These are phyloP conservation scores for Latheticus oryzae DNA, from an alignment of 2,888 invertebrate genomes.

Conservation along the genomic window DNA sequence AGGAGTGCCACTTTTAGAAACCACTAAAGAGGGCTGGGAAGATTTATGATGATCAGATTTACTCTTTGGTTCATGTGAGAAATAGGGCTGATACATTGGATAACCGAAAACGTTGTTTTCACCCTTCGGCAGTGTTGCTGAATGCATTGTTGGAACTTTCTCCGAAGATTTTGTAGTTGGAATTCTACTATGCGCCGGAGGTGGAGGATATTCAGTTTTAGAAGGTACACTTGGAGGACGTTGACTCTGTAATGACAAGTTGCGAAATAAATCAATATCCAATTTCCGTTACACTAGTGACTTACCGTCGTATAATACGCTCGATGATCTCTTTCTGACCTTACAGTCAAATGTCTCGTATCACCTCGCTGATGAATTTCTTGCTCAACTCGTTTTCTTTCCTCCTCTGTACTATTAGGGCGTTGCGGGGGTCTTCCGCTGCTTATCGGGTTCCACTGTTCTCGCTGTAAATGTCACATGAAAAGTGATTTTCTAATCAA, in stretches of 20 bases:
- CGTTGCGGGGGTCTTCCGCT: slow-evolving; percentile 68
- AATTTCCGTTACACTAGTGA: slow-evolving; percentile 9
- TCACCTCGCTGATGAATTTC: slow-evolving; percentile 62
- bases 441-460: slow-evolving; percentile 71
- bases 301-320: slow-evolving; percentile 56
- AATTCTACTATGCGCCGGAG: slow-evolving; percentile 65
- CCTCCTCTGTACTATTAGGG: slow-evolving; percentile 58
- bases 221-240: slow-evolving; percentile 62
- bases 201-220: slow-evolving; percentile 67
- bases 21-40: slow-evolving; percentile 56
- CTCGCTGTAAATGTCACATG: slow-evolving; percentile 63
- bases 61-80: slow-evolving; percentile 70
- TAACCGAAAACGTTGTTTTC: slow-evolving; percentile 80
- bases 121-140: slow-evolving; percentile 65
- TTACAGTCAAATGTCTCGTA: slow-evolving; percentile 59
- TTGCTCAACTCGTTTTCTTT: slow-evolving; percentile 62
- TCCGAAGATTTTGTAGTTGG: slow-evolving; percentile 56
- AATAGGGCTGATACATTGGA: slow-evolving; percentile 66
- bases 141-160: slow-evolving; percentile 50
- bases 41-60: slow-evolving; percentile 69
- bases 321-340: slow-evolving; percentile 59
- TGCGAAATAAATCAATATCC: slow-evolving; percentile 4
- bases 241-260: slow-evolving; percentile 49
- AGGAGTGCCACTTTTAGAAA: slow-evolving; percentile 57
- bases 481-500: slow-evolving; percentile 10